phyloP scores from a whole-genome alignment of 1,140 invertebrate species.

The Macrocentrus cingulum region DNA sequence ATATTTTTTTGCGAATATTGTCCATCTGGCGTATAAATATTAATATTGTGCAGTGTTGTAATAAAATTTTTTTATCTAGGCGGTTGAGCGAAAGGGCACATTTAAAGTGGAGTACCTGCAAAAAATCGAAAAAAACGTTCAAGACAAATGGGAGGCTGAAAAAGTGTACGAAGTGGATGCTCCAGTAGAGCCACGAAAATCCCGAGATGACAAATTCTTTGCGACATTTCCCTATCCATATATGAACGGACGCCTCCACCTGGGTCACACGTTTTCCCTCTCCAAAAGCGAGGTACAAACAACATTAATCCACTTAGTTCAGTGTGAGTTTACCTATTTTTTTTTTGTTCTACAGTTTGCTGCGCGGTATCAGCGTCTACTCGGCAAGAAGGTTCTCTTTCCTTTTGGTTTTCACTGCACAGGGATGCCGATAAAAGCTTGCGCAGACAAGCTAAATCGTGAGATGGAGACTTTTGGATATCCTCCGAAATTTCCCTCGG shows the following conservation, averaged over 20 bases:
- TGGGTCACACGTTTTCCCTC: constrained; percentile 96
- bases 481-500: constrained; percentile 87
- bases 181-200: constrained; percentile 61
- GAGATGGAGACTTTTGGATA: constrained; percentile 92
- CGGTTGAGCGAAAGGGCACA: constrained; percentile 84
- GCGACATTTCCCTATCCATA: constrained; percentile 98
- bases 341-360: constrained; percentile 72
- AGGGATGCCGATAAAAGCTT: constrained; percentile 95
- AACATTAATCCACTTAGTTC: constrained; percentile 27
- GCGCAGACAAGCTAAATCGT: constrained; percentile 94
- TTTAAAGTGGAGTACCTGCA: constrained; percentile 89
- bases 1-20: too few relatives aligned
- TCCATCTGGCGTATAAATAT: constrained; percentile 7
- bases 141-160: constrained; percentile 78
- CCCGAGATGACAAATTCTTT: constrained; percentile 81
- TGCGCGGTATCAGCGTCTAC: constrained; percentile 83
- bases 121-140: constrained; percentile 83
- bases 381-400: constrained; percentile 91
- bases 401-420: constrained; percentile 99
- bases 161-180: constrained; percentile 83
- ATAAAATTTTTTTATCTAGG: constrained; percentile 26
- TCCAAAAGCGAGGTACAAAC: constrained; percentile 86
- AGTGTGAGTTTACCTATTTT: neutral
- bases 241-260: constrained; percentile 98
- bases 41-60: neutral